These are phyloP conservation scores for Hirtodrosophila trivittata DNA, from an alignment of 2,888 invertebrate species.

Conservation along the genomic window DNA sequence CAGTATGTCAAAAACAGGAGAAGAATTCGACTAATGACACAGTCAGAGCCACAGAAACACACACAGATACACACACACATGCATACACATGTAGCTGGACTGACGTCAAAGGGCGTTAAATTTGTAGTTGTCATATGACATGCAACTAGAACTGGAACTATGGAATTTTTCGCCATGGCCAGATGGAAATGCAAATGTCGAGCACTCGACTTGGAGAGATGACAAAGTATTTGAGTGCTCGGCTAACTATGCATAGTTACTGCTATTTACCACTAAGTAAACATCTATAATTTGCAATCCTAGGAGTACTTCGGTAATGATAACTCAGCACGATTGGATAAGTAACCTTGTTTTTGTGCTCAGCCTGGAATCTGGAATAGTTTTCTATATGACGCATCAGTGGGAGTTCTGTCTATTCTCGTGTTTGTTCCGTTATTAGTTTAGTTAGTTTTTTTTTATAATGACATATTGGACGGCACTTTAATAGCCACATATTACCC, in stretches of 20 bases:
- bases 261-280: no score
- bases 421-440: not conserved
- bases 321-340: no score
- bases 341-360: no score
- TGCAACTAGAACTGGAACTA: slow-evolving; percentile 27
- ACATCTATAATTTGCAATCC: no score
- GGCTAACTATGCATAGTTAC: no score
- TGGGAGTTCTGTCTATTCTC: no score
- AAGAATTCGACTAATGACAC: slow-evolving; percentile 9
- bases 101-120: slow-evolving; percentile 18
- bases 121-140: slow-evolving; percentile 41
- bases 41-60: slow-evolving; percentile 1
- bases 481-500: slow-evolving; percentile 17
- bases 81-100: not conserved
- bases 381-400: no score
- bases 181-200: not conserved
- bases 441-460: slow-evolving; percentile 4
- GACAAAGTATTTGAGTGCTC: not conserved
- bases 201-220: not conserved
- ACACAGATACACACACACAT: not conserved
- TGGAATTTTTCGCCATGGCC: slow-evolving; percentile 1
- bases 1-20: slow-evolving; percentile 12
- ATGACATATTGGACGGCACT: slow-evolving; percentile 19
- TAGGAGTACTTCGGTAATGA: no score
- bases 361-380: no score